Evolutionary conservation across 2,888 invertebrate genomes (phyloP), one percentile per base, ranked within the genome.

Genomic region (Chromoteleia sp.): DNA sequence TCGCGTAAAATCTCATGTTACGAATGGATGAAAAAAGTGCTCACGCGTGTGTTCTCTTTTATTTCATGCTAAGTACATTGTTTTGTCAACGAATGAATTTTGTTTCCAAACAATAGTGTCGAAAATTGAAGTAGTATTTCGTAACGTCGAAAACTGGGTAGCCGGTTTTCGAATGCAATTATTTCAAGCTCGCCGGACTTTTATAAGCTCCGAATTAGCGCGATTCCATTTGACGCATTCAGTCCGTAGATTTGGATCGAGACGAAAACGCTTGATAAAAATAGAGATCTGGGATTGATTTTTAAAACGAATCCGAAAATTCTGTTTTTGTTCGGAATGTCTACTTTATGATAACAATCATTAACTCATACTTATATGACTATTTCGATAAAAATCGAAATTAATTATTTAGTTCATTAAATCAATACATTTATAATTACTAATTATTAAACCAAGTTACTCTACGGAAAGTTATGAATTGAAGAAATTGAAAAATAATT

Each of bases 141-240:
- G 50, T 43, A 54, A 43, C 25, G 17, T 17, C 19, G 54, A 29
- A 41, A 67, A 17, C 43, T 43, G 67, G 43, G 29, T 29, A 43
- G 30, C n/a, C n/a, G 29, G 7, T 63, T 74, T 54, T 63, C 36
- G 30, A 56, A 39, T 45, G 33, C 50, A 56, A 56, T 74, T 71
- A 59, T 71, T 71, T 71, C 50, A 36, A 48, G 59, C 15, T 48
- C 17, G 8, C 29, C 21, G 29, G 15, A 36, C 59, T 71, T 71
- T 71, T 71, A 58, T 71, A 50, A 39, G 39, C 50, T 25, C 15
- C 30, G 58, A 50, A 59, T 59, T 58, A 71, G 50, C 19, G 59
- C 29, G 29, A 33, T 71, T 39, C 21, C 59, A 59, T 50, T 50
- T 59, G 71, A 36, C 29, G 14, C 58, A 25, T 36, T 25, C 36